Conservation (phyloP, 2,113 vertebrate genomes). For the Hassar affinis region DNA sequence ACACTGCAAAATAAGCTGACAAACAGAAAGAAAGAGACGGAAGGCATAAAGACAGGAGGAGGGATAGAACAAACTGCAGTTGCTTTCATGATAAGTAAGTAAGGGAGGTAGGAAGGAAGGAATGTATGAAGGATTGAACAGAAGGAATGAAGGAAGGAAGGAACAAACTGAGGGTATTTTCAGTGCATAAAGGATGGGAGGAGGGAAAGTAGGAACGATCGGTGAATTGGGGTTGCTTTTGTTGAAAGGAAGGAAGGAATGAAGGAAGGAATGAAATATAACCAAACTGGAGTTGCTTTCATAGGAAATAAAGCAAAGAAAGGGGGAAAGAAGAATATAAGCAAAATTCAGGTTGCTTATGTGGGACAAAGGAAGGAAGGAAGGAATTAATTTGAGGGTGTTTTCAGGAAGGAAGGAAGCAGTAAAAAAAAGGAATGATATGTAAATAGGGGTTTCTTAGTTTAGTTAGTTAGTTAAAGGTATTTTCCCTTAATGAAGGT, state of each 20-base stretch:
- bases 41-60: constrained; percentile 4
- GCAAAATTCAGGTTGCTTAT: background rate
- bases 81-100: background rate
- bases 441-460: too few relatives aligned
- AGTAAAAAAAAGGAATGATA: too few relatives aligned
- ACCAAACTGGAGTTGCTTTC: background rate
- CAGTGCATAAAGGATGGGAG: background rate
- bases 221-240: background rate
- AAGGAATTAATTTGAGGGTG: background rate
- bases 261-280: background rate
- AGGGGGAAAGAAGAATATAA: too few relatives aligned
- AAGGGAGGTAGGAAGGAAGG: too few relatives aligned
- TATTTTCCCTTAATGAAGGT: too few relatives aligned
- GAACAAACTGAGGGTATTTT: background rate
- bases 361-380: background rate
- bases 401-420: too few relatives aligned
- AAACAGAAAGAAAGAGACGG: constrained; percentile 1
- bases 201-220: background rate
- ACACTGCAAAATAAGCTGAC: constrained; percentile 59
- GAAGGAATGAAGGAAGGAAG: background rate
- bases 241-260: background rate
- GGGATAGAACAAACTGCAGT: background rate
- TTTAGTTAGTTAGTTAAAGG: too few relatives aligned
- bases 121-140: background rate
- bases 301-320: background rate